Conservation (phyloP, 2,888 invertebrate genomes). For the Hyalella azteca region DNA sequence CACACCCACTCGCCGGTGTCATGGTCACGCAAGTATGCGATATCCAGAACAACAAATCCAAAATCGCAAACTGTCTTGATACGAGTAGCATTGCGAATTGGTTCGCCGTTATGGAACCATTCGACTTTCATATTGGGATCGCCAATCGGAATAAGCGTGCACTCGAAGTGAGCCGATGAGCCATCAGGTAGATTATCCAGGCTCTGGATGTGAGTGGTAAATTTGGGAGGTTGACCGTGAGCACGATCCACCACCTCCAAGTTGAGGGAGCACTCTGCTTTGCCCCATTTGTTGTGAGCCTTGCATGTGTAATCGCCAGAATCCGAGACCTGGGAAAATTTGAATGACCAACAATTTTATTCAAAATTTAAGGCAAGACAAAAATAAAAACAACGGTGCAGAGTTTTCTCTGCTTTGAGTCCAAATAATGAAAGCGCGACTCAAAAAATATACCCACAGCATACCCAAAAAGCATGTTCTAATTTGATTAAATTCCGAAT, state of each 20-base stretch:
- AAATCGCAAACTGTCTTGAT: constrained; percentile 94
- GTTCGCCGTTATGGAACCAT: constrained; percentile 95
- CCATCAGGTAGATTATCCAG: constrained; percentile 87
- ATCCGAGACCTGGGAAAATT: constrained; percentile 70
- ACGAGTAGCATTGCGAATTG: constrained; percentile 84
- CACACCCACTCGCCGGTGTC: constrained; percentile 94
- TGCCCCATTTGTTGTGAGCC: constrained; percentile 88
- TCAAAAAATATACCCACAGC: no score
- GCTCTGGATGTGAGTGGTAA: constrained; percentile 80
- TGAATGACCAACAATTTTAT: no score
- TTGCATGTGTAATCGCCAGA: constrained; percentile 86
- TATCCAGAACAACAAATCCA: constrained; percentile 92
- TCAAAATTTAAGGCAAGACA: no score
- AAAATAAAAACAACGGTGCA: no score
- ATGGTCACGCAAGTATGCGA: constrained; percentile 90
- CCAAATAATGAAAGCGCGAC: no score
- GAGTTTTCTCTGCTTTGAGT: no score
- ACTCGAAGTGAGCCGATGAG: constrained; percentile 93
- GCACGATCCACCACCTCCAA: constrained; percentile 81
- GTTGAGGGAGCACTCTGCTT: constrained; percentile 75
- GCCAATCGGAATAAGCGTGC: constrained; percentile 89
- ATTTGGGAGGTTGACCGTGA: constrained; percentile 84
- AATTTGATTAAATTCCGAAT: no score
- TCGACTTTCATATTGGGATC: constrained; percentile 93
- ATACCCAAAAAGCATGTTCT: no score